Conservation (phyloP, 2,888 invertebrate species). For the Tryphoninae sp. region DNA sequence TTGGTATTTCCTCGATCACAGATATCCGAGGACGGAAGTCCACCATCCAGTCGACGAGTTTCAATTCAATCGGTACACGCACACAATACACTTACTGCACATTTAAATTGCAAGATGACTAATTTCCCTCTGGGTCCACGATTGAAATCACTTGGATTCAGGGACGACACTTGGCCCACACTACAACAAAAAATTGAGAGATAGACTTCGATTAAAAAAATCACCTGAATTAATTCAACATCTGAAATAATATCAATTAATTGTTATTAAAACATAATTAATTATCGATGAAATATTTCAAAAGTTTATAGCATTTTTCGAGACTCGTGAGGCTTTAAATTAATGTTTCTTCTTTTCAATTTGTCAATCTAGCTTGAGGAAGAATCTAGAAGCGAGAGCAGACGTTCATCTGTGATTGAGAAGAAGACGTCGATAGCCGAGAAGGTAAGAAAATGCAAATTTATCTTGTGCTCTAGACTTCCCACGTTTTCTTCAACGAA, state of each 20-base stretch:
- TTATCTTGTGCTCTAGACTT: constrained; percentile 12
- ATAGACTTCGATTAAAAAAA: not conserved
- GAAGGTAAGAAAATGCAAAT: constrained; percentile 70
- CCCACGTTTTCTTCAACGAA: constrained; percentile 52
- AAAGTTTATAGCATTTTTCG: constrained; percentile 8
- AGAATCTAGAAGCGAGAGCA: constrained; percentile 82
- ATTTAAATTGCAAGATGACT: constrained; percentile 17
- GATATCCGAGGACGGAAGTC: constrained; percentile 73
- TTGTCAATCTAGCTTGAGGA: constrained; percentile 77
- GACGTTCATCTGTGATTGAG: constrained; percentile 81
- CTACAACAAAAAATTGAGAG: constrained; percentile 21
- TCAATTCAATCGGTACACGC: constrained; percentile 76
- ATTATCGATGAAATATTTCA: constrained; percentile 15
- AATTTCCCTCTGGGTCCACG: not conserved
- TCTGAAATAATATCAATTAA: not conserved
- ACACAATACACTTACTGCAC: constrained; percentile 22
- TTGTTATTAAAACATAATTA: not conserved
- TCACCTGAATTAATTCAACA: not conserved
- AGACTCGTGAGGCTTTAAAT: constrained; percentile 25
- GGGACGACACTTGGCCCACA: constrained; percentile 35
- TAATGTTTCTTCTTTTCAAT: constrained; percentile 11
- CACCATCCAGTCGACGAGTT: constrained; percentile 73
- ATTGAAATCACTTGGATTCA: constrained; percentile 34
- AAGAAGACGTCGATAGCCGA: constrained; percentile 74
- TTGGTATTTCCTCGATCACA: constrained; percentile 64